Evolutionary conservation across 2,113 vertebrate genomes (phyloP).

Genomic region (Cavia porcellus): DNA sequence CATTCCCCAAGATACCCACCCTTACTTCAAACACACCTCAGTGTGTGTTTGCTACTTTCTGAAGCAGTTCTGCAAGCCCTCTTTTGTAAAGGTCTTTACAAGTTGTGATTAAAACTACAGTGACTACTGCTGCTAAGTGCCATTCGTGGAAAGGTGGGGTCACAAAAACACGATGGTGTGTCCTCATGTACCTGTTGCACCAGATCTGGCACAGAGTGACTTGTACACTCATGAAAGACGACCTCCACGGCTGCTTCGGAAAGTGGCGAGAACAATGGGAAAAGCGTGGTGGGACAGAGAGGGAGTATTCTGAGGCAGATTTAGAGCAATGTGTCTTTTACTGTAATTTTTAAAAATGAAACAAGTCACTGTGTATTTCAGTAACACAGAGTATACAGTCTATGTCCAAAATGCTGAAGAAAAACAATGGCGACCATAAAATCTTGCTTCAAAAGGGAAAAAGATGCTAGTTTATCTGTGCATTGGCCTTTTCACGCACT

Average conservation of each 20-base stretch:
- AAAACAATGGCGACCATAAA: neutral
- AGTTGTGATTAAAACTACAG: neutral
- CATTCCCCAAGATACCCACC: neutral
- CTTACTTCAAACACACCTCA: neutral
- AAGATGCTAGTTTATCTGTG: neutral
- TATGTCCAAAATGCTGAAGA: neutral
- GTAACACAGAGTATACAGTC: neutral
- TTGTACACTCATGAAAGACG: neutral
- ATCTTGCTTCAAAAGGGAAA: neutral
- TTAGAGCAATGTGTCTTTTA: neutral
- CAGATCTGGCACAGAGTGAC: neutral
- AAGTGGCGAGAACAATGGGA: neutral
- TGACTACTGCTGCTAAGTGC: neutral
- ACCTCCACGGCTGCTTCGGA: neutral
- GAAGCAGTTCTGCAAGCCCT: neutral
- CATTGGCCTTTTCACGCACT: neutral
- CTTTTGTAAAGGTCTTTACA: neutral
- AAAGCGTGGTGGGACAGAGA: neutral
- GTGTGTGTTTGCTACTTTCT: neutral
- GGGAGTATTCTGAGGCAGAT: neutral
- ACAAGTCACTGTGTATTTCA: neutral
- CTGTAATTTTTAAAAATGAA: neutral
- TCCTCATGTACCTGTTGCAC: neutral
- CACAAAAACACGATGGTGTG: neutral
- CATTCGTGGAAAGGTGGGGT: neutral